These are phyloP conservation scores for Diadegma fenestrale DNA, from an alignment of 2,888 invertebrate genomes.

Conservation along the genomic window DNA sequence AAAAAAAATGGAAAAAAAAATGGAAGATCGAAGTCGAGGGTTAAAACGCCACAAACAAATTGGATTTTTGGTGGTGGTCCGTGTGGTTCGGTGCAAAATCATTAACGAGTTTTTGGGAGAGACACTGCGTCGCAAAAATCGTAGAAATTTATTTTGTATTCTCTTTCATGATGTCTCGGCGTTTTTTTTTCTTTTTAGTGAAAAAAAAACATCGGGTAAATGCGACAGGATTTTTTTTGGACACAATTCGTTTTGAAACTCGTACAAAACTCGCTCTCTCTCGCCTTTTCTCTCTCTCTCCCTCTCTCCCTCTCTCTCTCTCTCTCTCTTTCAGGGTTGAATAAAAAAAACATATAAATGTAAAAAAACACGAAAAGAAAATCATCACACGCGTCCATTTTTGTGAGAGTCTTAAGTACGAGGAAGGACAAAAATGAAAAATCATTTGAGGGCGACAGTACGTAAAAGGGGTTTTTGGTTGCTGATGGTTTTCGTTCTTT, in stretches of 20 bases:
- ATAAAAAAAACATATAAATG: conserved; percentile 36
- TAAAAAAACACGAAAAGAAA: conserved; percentile 35
- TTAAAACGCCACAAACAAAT: conserved; percentile 65
- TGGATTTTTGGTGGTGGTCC: conserved; percentile 80
- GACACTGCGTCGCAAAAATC: conserved; percentile 6
- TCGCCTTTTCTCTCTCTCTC: conserved; percentile 34
- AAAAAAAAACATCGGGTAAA: conserved; percentile 38
- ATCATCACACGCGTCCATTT: conserved; percentile 78
- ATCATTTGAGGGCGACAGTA: conserved; percentile 71
- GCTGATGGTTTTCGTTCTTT: conserved; percentile 34
- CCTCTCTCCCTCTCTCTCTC: conserved; percentile 26
- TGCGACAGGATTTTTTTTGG: conserved; percentile 40
- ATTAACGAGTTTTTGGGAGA: conserved; percentile 72
- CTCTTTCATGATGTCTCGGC: conserved; percentile 10
- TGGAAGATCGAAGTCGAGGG: conserved; percentile 12
- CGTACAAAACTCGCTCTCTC: conserved; percentile 74
- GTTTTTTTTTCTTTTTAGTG: conserved; percentile 36
- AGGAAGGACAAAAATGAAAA: conserved; percentile 69
- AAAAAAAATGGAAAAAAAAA: neutral
- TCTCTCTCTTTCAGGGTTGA: conserved; percentile 51
- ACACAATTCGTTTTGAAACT: conserved; percentile 77
- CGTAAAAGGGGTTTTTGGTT: conserved; percentile 68
- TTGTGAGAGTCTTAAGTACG: conserved; percentile 82
- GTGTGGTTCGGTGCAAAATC: conserved; percentile 89
- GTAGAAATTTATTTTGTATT: conserved; percentile 1